A percentile compares a stretch with the other conserved stretches of the same genome.
phyloP scores from a whole-genome alignment of 2,113 vertebrate genomes.

The Muntiacus muntjak region DNA sequence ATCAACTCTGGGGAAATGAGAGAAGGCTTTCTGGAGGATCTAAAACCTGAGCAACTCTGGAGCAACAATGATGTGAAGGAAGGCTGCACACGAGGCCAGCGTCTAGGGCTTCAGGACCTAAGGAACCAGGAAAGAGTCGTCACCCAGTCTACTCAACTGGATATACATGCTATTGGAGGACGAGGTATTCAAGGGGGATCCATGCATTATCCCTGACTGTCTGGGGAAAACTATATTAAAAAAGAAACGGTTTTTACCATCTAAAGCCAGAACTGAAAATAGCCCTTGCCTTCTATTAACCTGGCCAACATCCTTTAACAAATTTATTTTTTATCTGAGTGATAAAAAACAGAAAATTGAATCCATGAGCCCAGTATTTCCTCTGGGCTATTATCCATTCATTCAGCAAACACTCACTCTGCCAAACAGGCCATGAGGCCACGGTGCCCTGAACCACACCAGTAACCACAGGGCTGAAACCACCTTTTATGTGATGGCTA shows the following conservation, averaged over 20 bases:
- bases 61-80: not conserved
- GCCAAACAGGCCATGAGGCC: not conserved
- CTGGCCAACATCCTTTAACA: not conserved
- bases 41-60: not conserved
- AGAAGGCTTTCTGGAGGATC: not conserved
- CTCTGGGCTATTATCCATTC: not conserved
- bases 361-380: not conserved
- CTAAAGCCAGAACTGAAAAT: not conserved
- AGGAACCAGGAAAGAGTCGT: not conserved
- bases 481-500: not conserved
- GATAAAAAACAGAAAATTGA: conserved; percentile 17
- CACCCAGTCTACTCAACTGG: not conserved
- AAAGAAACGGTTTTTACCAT: not conserved
- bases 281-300: not conserved
- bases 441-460: not conserved
- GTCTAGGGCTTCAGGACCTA: not conserved
- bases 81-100: not conserved
- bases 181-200: not conserved
- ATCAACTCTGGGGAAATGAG: not conserved
- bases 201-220: not conserved
- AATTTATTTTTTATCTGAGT: conserved; percentile 2
- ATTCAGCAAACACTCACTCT: not conserved
- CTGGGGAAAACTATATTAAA: not conserved
- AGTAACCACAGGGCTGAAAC: not conserved
- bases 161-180: not conserved